phyloP scores from a whole-genome alignment of 2,888 invertebrate species.

The Nomada ferruginata region DNA sequence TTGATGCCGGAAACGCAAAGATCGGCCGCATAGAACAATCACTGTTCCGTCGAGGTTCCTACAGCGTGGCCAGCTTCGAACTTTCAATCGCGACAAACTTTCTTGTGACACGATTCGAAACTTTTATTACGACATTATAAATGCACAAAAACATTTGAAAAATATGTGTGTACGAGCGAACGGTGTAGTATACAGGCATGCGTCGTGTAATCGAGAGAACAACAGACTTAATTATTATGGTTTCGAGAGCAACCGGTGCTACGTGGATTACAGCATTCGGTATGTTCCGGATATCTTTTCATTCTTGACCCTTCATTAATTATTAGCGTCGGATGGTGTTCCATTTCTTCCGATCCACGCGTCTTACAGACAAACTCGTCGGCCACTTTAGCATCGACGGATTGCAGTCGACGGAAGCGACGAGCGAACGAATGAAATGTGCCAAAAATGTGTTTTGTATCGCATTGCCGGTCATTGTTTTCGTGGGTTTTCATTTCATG shows the following conservation, averaged over 20 bases:
- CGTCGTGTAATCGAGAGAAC: conserved; percentile 72
- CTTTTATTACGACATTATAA: conserved; percentile 79
- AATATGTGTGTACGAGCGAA: conserved; percentile 72
- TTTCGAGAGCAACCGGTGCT: conserved; percentile 71
- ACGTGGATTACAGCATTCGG: conserved; percentile 58
- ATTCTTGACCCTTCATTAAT: background rate
- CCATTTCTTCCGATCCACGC: background rate
- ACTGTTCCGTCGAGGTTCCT: too few species aligned
- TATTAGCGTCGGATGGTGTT: background rate
- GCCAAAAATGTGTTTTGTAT: too few species aligned
- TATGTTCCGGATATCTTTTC: conserved; percentile 12
- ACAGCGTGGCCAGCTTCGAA: too few species aligned
- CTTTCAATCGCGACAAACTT: background rate
- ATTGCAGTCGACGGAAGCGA: too few species aligned
- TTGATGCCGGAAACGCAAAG: too few species aligned
- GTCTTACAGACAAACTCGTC: conserved; percentile 15
- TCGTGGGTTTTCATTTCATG: background rate
- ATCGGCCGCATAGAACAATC: too few species aligned
- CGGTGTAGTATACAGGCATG: conserved; percentile 69
- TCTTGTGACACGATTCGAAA: conserved; percentile 75
- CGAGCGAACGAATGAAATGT: background rate
- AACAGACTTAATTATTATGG: conserved; percentile 73
- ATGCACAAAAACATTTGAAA: conserved; percentile 80
- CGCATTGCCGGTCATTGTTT: too few species aligned
- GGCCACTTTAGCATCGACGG: background rate